Evolutionary conservation across 35 echinoderm and acorn worm species (phyloP), one percentile per base, ranked within the genome.

Genomic region (Heliocidaris tuberculata): DNA sequence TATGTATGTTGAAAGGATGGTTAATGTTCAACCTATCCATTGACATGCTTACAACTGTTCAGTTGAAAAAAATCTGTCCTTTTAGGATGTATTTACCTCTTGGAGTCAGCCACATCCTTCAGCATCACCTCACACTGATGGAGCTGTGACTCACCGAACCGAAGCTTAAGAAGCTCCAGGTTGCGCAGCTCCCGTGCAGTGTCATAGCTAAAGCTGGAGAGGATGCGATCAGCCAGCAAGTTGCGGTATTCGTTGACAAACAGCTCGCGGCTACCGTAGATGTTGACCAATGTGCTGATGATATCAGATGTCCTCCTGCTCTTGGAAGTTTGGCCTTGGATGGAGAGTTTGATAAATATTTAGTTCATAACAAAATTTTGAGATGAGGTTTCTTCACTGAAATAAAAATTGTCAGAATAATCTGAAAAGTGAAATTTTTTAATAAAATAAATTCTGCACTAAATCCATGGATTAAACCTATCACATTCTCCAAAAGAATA

Each of bases 121-220:
- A 99, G 94, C 97, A 99, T 99, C 17, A 99, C 91, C 78, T 97
- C 98, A 90, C 98, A 99, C 85, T 97, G 97, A 87, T 99, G 98
- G 4, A 99, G 95, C 71, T 99, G 98, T 6, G 98, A 95, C 95
- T 99, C 98, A 0, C 98, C 98, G 60, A 99, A 99, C 13, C 98
- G 47, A 9, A 99, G 93, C 92, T 99, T 99, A 5, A 99, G 91
- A 9, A 99, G 96, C 70, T 99, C 98, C 31, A 99, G 92, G 42
- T 99, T 96, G 70, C 98, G 95, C 21, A 99, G 94, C 93, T 99
- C 98, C 29, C 98, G 78, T 21, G 97, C 98, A 13, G 98, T 99
- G 86, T 99, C 98, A 59, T 96, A 99, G 92, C 96, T 99, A 59
- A 99, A 99, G 50, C 94, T 87, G 2, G 98, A 95, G 3, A 99